Conservation (phyloP, 2,888 invertebrate genomes). For the Ethmia dodecea region DNA sequence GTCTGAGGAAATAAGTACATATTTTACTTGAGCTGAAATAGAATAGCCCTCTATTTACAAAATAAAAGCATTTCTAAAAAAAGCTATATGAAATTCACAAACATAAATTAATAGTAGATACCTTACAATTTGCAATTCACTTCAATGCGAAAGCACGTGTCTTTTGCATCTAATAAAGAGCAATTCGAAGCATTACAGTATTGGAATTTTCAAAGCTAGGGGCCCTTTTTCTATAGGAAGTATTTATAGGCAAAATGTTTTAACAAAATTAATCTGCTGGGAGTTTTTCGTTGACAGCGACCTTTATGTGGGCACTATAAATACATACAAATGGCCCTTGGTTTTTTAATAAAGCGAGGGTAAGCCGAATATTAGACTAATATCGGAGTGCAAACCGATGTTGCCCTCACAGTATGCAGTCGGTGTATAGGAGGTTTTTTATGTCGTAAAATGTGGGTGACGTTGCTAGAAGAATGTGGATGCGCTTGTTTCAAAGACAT, state of each 20-base stretch:
- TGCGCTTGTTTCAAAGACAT: too few species aligned
- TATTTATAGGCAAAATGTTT: constrained; percentile 50
- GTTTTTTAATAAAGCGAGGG: constrained; percentile 74
- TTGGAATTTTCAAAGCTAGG: constrained; percentile 23
- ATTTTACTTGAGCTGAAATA: too few species aligned
- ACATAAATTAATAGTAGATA: too few species aligned
- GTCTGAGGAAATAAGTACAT: too few species aligned
- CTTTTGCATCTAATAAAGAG: constrained; percentile 22
- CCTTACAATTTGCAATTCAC: background rate
- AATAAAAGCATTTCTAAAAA: too few species aligned
- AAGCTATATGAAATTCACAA: too few species aligned
- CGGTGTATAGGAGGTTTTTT: constrained; percentile 48
- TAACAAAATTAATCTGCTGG: constrained; percentile 68
- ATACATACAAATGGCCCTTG: constrained; percentile 72
- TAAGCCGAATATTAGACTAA: constrained; percentile 71
- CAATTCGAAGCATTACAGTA: constrained; percentile 20
- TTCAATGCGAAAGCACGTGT: constrained; percentile 20
- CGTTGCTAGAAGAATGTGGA: constrained; percentile 31
- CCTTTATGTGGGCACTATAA: constrained; percentile 54
- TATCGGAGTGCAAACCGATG: constrained; percentile 75
- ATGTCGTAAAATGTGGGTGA: constrained; percentile 41
- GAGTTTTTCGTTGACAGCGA: constrained; percentile 57
- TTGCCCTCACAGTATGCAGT: constrained; percentile 54
- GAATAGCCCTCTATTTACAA: too few species aligned
- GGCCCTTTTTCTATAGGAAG: constrained; percentile 7